phyloP scores from a whole-genome alignment of 2,888 invertebrate species.

The Seira musarum region DNA sequence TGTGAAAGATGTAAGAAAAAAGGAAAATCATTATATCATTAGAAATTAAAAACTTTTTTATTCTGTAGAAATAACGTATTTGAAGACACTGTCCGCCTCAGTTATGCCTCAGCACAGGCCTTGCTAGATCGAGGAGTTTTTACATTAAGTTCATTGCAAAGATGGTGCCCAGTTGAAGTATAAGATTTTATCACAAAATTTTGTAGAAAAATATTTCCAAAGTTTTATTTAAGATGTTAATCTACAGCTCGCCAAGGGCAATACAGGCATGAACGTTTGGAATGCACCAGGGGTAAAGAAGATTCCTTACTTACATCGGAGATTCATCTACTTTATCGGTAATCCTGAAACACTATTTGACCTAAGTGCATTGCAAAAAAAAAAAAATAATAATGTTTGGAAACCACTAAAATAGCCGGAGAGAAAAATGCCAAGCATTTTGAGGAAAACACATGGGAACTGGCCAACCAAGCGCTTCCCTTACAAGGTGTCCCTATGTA shows the following conservation, averaged over 20 bases:
- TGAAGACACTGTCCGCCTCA: slow-evolving; percentile 56
- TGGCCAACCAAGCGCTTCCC: slow-evolving; percentile 39
- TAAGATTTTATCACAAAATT: slow-evolving; percentile 73
- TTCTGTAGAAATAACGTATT: slow-evolving; percentile 57
- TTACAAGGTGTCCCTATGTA: slow-evolving; percentile 46
- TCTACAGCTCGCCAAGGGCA: slow-evolving; percentile 60
- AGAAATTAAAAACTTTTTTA: not conserved
- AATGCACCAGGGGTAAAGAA: slow-evolving; percentile 60
- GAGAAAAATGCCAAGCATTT: slow-evolving; percentile 61
- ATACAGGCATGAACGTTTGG: slow-evolving; percentile 64
- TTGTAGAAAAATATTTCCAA: not conserved
- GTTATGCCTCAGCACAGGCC: slow-evolving; percentile 73
- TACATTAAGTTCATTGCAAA: slow-evolving; percentile 78
- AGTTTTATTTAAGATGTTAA: not conserved
- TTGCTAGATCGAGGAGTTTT: slow-evolving; percentile 77
- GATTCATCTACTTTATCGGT: slow-evolving; percentile 65
- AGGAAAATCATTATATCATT: too few relatives aligned
- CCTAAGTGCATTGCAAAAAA: too few relatives aligned
- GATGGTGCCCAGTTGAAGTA: slow-evolving; percentile 79
- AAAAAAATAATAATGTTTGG: too few relatives aligned
- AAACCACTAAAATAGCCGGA: slow-evolving; percentile 51
- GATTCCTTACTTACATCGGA: slow-evolving; percentile 61
- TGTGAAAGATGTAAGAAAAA: too few relatives aligned
- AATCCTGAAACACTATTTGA: too few relatives aligned
- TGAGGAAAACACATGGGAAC: slow-evolving; percentile 44